Percentiles rank a stretch among this genome's conserved stretches.
Conservation (phyloP, 2,797 vertebrate species). For the Hypotaenidia okinawae region DNA sequence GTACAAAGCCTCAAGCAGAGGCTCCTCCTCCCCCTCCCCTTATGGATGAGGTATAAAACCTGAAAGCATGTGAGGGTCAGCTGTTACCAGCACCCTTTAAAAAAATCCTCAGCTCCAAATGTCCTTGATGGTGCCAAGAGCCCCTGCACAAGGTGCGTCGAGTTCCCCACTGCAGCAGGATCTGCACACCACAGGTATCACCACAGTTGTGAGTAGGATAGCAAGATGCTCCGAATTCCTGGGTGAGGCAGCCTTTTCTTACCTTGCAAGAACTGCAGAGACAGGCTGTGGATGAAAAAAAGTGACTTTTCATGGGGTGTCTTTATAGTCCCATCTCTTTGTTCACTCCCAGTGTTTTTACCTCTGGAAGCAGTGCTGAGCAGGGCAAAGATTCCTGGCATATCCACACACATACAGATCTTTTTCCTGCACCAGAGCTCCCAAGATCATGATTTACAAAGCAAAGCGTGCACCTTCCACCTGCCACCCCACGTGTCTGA, state of each 20-base stretch:
- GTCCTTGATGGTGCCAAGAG: not conserved
- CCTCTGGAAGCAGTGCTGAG: not conserved
- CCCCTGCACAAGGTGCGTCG: fast-evolving
- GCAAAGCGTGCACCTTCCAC: fast-evolving
- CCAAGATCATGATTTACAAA: not conserved
- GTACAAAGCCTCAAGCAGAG: not conserved
- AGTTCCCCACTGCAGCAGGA: not conserved
- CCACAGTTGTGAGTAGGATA: not conserved
- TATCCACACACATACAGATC: not conserved
- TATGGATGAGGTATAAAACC: not conserved
- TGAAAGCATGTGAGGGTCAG: not conserved
- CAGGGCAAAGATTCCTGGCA: not conserved
- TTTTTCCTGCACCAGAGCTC: not conserved
- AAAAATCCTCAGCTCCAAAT: not conserved
- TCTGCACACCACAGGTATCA: not conserved
- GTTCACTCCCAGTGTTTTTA: not conserved
- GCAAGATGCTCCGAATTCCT: not conserved
- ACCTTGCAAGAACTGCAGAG: not conserved
- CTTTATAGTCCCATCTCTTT: not conserved
- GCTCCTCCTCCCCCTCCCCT: not conserved
- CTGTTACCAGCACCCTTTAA: not conserved
- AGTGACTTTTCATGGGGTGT: not conserved
- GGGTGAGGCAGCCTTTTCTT: not conserved
- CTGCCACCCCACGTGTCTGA: not conserved
- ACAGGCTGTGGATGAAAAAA: not conserved